Percentiles rank a stretch among this genome's conserved stretches.
Conservation (phyloP, 2,888 invertebrate species). For the Eupeodes luniger region DNA sequence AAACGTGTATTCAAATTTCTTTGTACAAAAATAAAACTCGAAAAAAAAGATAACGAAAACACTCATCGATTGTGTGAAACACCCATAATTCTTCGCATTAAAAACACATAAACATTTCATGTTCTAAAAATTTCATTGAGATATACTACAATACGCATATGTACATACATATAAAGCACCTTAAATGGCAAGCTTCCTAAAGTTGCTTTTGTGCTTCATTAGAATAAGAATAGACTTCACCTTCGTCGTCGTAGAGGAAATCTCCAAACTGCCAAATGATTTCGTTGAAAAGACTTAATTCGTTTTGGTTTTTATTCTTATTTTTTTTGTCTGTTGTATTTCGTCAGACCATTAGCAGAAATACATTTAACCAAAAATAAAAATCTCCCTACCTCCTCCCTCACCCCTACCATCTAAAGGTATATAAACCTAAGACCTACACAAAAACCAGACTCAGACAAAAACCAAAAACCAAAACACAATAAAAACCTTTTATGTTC, state of each 20-base stretch:
- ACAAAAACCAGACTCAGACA: background rate
- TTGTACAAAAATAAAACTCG: too few relatives aligned
- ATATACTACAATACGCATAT: too few relatives aligned
- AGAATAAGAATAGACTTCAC: background rate
- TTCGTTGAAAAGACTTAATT: conserved; percentile 26
- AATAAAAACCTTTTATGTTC: conserved; percentile 38
- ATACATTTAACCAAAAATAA: conserved; percentile 1
- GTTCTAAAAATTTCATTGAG: too few relatives aligned
- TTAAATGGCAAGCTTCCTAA: background rate
- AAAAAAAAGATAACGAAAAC: too few relatives aligned
- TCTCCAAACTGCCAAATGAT: conserved; percentile 4
- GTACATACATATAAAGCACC: background rate
- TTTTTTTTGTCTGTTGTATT: background rate
- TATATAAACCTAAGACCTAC: too few relatives aligned
- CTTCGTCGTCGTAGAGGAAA: background rate
- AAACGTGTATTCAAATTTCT: too few relatives aligned
- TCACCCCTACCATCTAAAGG: background rate
- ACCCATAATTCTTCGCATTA: conserved; percentile 18
- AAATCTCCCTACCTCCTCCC: background rate
- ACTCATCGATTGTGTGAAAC: too few relatives aligned
- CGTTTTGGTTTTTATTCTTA: background rate
- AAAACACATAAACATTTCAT: conserved; percentile 19
- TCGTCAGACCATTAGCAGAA: conserved; percentile 13
- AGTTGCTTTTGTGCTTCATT: conserved; percentile 24
- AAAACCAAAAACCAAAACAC: background rate